phyloP scores from a whole-genome alignment of 2,888 invertebrate species.

The Noctua janthina region DNA sequence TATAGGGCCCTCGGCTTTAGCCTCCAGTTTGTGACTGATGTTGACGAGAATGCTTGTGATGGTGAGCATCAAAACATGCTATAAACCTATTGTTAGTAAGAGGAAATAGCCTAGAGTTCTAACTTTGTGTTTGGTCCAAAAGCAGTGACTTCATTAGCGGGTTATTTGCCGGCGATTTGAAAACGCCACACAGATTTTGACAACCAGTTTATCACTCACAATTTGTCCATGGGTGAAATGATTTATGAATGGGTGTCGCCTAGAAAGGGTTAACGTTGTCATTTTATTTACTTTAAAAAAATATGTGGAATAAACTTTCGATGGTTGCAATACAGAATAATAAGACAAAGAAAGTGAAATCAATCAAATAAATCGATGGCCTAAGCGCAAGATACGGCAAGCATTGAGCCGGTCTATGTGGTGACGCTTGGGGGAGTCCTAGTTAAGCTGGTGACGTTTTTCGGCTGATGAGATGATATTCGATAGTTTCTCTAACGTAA shows the following conservation, averaged over 20 bases:
- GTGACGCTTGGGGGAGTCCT: not conserved
- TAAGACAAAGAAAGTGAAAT: not conserved
- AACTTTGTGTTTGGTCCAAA: not conserved
- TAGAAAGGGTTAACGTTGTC: not conserved
- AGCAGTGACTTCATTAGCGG: not conserved
- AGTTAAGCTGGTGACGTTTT: not conserved
- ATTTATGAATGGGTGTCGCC: not conserved
- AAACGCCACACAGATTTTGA: not conserved
- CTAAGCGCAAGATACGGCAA: not conserved
- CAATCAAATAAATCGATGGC: not conserved
- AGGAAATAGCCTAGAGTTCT: not conserved
- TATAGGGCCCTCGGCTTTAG: slow-evolving; percentile 76
- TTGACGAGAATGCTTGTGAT: slow-evolving; percentile 76
- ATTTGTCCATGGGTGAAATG: not conserved
- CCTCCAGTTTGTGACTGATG: slow-evolving; percentile 74
- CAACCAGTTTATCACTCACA: not conserved
- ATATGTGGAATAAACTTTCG: not conserved
- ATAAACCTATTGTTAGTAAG: not conserved
- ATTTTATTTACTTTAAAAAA: not conserved
- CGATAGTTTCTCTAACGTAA: not conserved
- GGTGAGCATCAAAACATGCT: slow-evolving; percentile 67
- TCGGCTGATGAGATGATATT: not conserved
- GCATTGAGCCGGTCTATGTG: not conserved
- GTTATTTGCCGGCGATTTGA: not conserved
- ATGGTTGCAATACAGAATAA: not conserved